Evolutionary conservation across 2,113 vertebrate species (phyloP).

Genomic region (Alces alces): DNA sequence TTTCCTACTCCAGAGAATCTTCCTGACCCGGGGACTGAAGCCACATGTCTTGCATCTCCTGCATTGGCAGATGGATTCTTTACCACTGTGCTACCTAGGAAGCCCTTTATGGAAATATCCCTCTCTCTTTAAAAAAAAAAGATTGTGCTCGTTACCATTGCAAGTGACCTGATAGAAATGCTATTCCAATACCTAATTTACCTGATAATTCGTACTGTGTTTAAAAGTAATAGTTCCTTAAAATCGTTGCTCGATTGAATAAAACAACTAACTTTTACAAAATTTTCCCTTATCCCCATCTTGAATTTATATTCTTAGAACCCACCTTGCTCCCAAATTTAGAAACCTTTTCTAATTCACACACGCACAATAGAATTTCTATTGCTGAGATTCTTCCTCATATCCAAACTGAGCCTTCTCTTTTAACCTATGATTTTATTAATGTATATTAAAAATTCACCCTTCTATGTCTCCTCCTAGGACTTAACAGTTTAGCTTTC

Average conservation of each 20-base stretch:
- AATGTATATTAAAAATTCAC: background rate
- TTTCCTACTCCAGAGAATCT: background rate
- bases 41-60: background rate
- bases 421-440: background rate
- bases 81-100: background rate
- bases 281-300: fast-evolving
- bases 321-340: background rate
- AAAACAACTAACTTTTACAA: background rate
- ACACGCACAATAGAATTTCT: background rate
- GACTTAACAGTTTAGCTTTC: background rate
- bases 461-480: background rate
- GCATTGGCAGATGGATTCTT: background rate
- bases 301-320: background rate
- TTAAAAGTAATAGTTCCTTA: background rate
- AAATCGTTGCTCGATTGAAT: background rate
- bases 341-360: background rate
- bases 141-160: background rate
- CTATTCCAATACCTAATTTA: background rate
- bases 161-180: background rate
- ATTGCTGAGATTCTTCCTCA: background rate
- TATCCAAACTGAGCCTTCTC: background rate
- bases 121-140: background rate
- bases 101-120: background rate
- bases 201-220: fast-evolving
- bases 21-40: background rate